Conservation (phyloP, 2,113 vertebrate genomes). For the Crotalus viridis region DNA sequence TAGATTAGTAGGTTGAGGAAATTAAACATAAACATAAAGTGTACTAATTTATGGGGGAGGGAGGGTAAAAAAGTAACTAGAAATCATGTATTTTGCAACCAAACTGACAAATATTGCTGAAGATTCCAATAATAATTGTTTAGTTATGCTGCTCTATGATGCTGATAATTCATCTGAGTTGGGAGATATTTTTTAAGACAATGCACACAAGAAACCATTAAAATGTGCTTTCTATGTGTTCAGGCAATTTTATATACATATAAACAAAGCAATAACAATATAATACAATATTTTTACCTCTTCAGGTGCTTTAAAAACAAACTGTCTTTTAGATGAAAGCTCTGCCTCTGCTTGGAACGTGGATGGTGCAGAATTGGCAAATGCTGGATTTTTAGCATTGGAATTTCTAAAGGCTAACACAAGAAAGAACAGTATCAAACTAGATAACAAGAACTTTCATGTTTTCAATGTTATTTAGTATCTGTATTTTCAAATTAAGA, state of each 20-base stretch:
- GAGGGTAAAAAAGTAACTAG: background rate
- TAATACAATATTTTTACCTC: conserved; percentile 58
- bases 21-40: too few relatives aligned
- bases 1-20: background rate
- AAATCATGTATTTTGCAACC: background rate
- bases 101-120: background rate
- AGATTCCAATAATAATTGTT: background rate
- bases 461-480: background rate
- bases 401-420: conserved; percentile 50
- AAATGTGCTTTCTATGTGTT: background rate
- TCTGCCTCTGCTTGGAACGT: conserved; percentile 69
- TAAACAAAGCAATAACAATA: background rate
- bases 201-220: background rate
- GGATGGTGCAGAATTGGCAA: conserved; percentile 23
- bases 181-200: background rate
- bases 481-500: background rate
- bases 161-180: background rate
- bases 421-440: background rate
- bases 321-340: conserved; percentile 52
- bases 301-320: conserved; percentile 79
- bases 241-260: background rate
- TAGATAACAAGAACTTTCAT: background rate
- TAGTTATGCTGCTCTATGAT: background rate
- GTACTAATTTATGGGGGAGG: too few relatives aligned
- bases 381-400: background rate